phyloP scores from a whole-genome alignment of 2,113 vertebrate genomes.

The human (Homo sapiens) region DNA sequence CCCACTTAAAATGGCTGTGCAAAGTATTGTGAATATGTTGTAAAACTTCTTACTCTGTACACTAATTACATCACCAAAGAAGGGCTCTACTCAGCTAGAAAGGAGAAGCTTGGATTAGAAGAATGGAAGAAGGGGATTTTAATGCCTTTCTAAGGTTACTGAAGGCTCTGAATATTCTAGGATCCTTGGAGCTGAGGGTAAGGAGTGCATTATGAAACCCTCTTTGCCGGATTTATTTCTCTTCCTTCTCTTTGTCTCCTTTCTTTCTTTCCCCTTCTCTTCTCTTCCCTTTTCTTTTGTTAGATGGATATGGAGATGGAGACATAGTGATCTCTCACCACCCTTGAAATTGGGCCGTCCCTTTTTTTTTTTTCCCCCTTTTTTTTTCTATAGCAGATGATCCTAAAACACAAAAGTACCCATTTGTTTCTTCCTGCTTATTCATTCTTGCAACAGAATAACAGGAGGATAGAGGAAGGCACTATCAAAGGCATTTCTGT shows the following conservation, averaged over 20 bases:
- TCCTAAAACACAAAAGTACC: not conserved
- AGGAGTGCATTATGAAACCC: fast-evolving
- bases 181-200: not conserved
- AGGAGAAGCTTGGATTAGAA: not conserved
- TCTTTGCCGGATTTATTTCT: not conserved
- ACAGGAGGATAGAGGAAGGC: not conserved
- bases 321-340: not conserved
- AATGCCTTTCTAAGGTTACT: not conserved
- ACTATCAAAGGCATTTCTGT: constrained; percentile 33
- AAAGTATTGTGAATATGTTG: not conserved
- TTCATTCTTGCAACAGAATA: constrained; percentile 5
- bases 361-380: not conserved
- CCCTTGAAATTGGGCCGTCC: not conserved
- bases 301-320: not conserved
- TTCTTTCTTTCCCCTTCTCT: not conserved
- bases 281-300: not conserved
- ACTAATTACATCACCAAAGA: not conserved
- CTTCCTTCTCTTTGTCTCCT: not conserved
- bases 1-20: not conserved
- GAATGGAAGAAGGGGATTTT: fast-evolving
- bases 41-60: not conserved
- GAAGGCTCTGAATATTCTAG: not conserved
- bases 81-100: not conserved
- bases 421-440: not conserved
- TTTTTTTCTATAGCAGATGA: not conserved